Evolutionary conservation across 2,888 invertebrate species (phyloP).

Genomic region (Pollenia amentaria): DNA sequence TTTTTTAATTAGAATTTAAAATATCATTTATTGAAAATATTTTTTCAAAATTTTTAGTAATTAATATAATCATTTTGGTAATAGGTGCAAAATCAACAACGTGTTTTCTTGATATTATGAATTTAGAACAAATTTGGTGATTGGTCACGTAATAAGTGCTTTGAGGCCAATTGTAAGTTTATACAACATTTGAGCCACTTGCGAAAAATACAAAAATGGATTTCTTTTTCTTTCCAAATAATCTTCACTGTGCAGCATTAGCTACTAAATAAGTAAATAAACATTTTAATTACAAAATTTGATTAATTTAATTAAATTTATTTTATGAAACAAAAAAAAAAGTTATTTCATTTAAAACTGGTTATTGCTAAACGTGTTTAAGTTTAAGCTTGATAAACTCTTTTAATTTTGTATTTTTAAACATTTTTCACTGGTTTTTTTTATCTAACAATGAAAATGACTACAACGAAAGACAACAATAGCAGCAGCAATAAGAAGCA

Average conservation of each 20-base stretch:
- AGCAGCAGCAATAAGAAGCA: not conserved
- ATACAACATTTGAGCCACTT: no score
- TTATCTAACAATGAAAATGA: slow-evolving; percentile 30
- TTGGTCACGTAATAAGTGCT: no score
- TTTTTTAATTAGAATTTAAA: no score
- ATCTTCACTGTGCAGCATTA: not conserved
- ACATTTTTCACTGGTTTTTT: slow-evolving; percentile 39
- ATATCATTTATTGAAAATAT: no score
- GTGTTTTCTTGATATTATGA: no score
- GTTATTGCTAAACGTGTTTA: slow-evolving; percentile 24
- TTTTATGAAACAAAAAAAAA: slow-evolving; percentile 1
- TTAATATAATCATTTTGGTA: no score
- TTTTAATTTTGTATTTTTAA: not conserved
- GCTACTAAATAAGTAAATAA: not conserved
- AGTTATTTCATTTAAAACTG: slow-evolving; percentile 15
- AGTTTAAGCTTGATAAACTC: not conserved
- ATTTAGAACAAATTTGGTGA: no score
- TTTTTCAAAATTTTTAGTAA: no score
- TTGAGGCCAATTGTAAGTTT: no score
- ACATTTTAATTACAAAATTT: slow-evolving; percentile 18
- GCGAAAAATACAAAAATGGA: not conserved
- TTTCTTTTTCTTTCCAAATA: not conserved
- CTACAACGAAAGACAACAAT: not conserved
- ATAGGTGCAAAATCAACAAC: no score
- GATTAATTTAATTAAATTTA: slow-evolving; percentile 48